Evolutionary conservation across 2,888 invertebrate genomes (phyloP).

Genomic region (Serrognathus titanus): DNA sequence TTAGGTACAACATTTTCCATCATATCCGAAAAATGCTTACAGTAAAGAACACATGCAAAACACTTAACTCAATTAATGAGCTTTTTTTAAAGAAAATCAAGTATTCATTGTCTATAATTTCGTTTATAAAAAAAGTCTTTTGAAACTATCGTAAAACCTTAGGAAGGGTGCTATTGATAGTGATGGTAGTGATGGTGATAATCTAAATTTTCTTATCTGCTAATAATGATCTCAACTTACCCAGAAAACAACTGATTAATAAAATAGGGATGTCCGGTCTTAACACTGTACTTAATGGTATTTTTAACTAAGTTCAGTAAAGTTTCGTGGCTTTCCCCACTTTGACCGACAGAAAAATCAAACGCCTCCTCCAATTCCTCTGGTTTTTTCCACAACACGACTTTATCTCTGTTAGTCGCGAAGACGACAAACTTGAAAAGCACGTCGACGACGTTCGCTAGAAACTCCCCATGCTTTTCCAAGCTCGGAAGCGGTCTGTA

Average conservation of each 20-base stretch:
- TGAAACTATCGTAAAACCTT: no score
- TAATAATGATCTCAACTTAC: constrained; percentile 33
- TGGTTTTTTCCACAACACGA: constrained; percentile 54
- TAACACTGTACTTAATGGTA: constrained; percentile 55
- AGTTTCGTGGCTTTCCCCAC: constrained; percentile 45
- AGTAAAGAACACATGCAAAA: no score
- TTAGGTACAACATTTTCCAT: no score
- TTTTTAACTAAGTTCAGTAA: constrained; percentile 49
- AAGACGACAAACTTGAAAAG: constrained; percentile 49
- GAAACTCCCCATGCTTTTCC: constrained; percentile 45
- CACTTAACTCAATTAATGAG: no score
- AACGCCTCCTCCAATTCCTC: constrained; percentile 47
- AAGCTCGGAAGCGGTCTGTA: constrained; percentile 41
- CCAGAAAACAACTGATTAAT: constrained; percentile 58
- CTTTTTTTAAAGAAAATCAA: no score
- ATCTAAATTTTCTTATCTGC: no score
- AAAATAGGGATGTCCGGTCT: constrained; percentile 57
- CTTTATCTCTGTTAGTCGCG: constrained; percentile 46
- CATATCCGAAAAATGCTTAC: no score
- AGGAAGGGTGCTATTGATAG: no score
- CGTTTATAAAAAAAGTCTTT: no score
- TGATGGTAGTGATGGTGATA: no score
- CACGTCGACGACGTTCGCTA: constrained; percentile 44
- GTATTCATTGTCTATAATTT: no score
- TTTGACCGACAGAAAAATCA: constrained; percentile 45